Percentiles rank a stretch among this genome's conserved stretches.
Evolutionary conservation across 2,888 invertebrate genomes (phyloP).

Genomic region (Lasioglossum vierecki): DNA sequence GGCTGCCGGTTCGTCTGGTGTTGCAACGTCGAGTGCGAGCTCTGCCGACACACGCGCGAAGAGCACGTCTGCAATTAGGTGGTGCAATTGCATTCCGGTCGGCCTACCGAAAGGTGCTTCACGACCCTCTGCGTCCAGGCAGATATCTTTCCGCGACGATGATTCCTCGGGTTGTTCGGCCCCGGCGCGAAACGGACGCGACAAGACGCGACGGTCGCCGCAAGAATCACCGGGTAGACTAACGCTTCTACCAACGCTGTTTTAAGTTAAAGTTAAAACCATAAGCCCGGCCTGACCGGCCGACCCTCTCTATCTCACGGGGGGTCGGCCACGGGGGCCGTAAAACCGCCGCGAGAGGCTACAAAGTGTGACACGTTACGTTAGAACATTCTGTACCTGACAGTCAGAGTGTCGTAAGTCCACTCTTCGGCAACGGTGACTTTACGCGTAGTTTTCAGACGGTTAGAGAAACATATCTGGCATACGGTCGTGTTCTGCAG

Average conservation of each 20-base stretch:
- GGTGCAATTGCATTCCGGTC: conserved; percentile 60
- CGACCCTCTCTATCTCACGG: not conserved
- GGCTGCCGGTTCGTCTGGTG: conserved; percentile 96
- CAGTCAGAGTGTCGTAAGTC: conserved; percentile 62
- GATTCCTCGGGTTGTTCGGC: not conserved
- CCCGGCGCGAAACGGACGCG: not conserved
- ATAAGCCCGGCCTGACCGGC: conserved; percentile 7
- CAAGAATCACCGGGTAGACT: conserved; percentile 32
- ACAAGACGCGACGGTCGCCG: conserved; percentile 8
- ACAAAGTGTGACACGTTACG: conserved; percentile 57
- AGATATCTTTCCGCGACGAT: conserved; percentile 12
- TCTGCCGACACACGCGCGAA: conserved; percentile 91
- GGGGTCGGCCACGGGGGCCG: conserved; percentile 25
- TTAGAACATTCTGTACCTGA: conserved; percentile 64
- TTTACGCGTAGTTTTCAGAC: conserved; percentile 37
- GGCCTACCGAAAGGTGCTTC: conserved; percentile 64
- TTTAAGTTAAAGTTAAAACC: conserved; percentile 36
- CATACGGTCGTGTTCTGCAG: conserved; percentile 13
- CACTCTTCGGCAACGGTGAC: conserved; percentile 52
- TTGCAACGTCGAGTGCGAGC: conserved; percentile 94
- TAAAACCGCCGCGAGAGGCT: conserved; percentile 68
- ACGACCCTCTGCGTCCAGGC: conserved; percentile 50
- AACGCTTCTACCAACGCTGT: conserved; percentile 37
- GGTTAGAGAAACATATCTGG: conserved; percentile 36
- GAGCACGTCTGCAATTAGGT: conserved; percentile 93